Evolutionary conservation across 2,113 vertebrate species (phyloP).

Genomic region (Atherinomorus stipes): DNA sequence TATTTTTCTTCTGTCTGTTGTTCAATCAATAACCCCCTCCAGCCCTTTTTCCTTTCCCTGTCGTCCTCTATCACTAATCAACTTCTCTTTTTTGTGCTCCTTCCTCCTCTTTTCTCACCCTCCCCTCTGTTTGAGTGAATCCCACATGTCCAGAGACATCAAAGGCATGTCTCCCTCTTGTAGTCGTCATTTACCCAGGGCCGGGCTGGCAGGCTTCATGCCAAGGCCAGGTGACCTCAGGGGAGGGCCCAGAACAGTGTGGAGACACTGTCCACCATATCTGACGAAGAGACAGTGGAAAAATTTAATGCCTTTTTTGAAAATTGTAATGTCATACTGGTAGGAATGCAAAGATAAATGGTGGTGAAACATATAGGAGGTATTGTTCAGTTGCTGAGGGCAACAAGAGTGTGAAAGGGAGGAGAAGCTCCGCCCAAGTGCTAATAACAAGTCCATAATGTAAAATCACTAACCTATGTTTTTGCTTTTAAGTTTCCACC

Average conservation of each 20-base stretch:
- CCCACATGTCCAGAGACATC: conserved; percentile 55
- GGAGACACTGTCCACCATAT: conserved; percentile 47
- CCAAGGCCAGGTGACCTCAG: conserved; percentile 68
- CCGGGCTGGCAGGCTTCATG: conserved; percentile 35
- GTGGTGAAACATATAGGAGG: conserved; percentile 29
- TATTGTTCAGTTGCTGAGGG: conserved; percentile 42
- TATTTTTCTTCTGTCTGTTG: conserved; percentile 55
- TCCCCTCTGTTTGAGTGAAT: conserved; percentile 36
- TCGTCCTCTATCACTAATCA: conserved; percentile 33
- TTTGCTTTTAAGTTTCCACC: conserved; percentile 43
- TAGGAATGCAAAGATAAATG: conserved; percentile 41
- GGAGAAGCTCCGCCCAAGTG: conserved; percentile 6
- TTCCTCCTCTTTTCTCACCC: conserved; percentile 2
- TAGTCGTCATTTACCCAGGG: conserved; percentile 35
- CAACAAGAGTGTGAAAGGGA: background rate
- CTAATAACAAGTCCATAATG: conserved; percentile 44
- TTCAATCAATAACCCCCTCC: conserved; percentile 57
- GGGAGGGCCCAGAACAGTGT: conserved; percentile 39
- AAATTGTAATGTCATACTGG: conserved; percentile 46
- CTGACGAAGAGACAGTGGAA: conserved; percentile 16
- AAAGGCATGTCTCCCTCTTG: conserved; percentile 45
- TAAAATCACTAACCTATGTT: conserved; percentile 30
- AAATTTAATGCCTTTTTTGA: conserved; percentile 37
- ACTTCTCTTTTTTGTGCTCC: conserved; percentile 33
- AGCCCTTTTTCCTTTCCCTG: conserved; percentile 1